Base-by-base conservation (phyloP, 2,113 vertebrate genomes). In the Scatophagus argus region DNA sequence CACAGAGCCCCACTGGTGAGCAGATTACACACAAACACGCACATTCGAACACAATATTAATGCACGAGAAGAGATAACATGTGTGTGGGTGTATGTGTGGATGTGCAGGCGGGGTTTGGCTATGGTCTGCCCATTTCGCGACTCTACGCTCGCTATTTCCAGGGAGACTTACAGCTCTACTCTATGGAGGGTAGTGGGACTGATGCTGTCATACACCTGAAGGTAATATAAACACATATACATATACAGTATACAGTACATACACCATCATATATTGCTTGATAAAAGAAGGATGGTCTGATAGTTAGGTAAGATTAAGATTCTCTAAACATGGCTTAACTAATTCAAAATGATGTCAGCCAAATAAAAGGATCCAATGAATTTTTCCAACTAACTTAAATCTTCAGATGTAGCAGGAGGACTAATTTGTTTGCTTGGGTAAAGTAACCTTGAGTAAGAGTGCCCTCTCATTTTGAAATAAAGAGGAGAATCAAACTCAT, bases 131-230 rank as follows among this genome's bases (percentile, higher is more conserved):
- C 96, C 82, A 96, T 97, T 80, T 96, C 96, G 63, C 95, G 96
- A 25, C 96, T 97, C 81, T 97, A 97, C 0, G 95, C 96, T 70
- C 96, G 96, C 88, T 97, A 97, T 86, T 97, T 97, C 93, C 96
- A 97, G 79, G 96, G 96, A 9, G 96, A 97, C 82, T 86, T 97
- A 39, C 96, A 97, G 91, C 95, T 97, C 54, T 97, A 95, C 88
- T 96, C 96, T 29, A 96, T 97, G 96, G 96, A 97, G 81, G 96
- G 96, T 43, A 92, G 94, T 0, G 96, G 96, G 63, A 97, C 96
- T 0, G 96, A 97, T 0, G 95, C 96, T 0, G 93, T 96, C 81
- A 94, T 97, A 87, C 96, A 97, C 90, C 87, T 96, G 60, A 96
- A 96, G 94, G 96, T 96, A 91, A 91, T 17, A 67, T 10, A 39